Evolutionary conservation across 2,113 vertebrate species (phyloP), one percentile per base, ranked within the genome.

Genomic region (Oxyruncus cristatus): DNA sequence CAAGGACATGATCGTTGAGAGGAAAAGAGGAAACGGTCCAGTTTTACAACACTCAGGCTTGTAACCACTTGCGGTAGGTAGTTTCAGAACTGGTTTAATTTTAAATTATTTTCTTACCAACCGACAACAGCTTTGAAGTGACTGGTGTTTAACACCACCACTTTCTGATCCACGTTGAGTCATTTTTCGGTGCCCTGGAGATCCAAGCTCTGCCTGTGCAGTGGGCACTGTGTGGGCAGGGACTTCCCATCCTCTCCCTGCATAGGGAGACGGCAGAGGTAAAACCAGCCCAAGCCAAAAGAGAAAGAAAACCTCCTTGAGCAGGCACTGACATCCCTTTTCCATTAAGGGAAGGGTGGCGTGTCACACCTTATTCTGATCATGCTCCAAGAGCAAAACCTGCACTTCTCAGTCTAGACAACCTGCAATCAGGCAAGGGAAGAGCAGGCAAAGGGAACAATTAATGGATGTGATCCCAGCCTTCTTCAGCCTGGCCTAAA

Each of bases 21-120:
- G 86, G 91, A 95, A 92, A 96, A 96, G 96, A 97, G 96, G 96
- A 96, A 97, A 96, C 15, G 1, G 86, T 65, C 80, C 92, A 96
- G 91, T 96, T 96, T 96, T 96, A 96, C 92, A 93, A 92, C 92
- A 93, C 76, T 8, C n/a, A 46, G 82, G 71, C 89, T 82, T 89
- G 92, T 85, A 91, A 88, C 92, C 93, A 81, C 95, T 94, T 95
- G 87, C 0, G 87, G 92, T 77, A 73, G 84, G 52, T 39, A 75
- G 90, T 96, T 96, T 91, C 70, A 91, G 91, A 55, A 91, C 71
- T 44, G 62, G 65, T 95, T 94, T 96, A 78, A 75, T 88, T 95
- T 93, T 55, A 79, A 85, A 90, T 89, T 94, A 55, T 90, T 97
- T 91, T 96, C 74, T 91, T 71, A 49, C 85, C 81, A 93, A 88